These are phyloP conservation scores for Eurypyga helias DNA, from an alignment of 2,113 vertebrate species.

Conservation along the genomic window DNA sequence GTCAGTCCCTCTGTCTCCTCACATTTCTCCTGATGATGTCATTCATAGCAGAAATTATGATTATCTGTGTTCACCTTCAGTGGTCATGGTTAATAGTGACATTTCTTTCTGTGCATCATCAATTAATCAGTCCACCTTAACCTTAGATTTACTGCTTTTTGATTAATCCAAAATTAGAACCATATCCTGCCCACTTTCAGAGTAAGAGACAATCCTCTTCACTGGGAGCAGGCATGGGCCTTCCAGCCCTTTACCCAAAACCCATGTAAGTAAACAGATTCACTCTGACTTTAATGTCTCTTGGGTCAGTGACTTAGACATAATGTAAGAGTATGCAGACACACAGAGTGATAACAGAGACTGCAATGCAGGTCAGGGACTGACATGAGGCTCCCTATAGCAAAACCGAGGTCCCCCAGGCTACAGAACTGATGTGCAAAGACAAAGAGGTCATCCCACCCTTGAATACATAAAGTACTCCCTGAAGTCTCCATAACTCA, in stretches of 20 bases:
- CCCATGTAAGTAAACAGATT: not conserved
- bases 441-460: not conserved
- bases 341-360: not conserved
- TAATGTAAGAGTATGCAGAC: not conserved
- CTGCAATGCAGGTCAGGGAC: not conserved
- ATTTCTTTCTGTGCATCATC: not conserved
- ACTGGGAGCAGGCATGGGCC: not conserved
- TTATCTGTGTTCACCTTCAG: not conserved
- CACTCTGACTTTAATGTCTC: not conserved
- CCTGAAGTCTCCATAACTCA: not conserved
- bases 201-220: not conserved
- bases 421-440: not conserved
- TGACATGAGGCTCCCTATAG: not conserved
- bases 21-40: not conserved
- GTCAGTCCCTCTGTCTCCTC: not conserved
- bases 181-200: not conserved
- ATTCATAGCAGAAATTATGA: not conserved
- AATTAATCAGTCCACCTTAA: not conserved
- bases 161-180: not conserved
- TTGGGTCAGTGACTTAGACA: not conserved
- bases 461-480: not conserved
- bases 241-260: not conserved
- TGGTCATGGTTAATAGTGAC: not conserved
- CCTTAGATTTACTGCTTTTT: not conserved
- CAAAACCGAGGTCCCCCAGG: not conserved